Conservation (phyloP, 30 jellyfish, hydroid and myxozoan species). For the Thelohanellus kitauei region DNA sequence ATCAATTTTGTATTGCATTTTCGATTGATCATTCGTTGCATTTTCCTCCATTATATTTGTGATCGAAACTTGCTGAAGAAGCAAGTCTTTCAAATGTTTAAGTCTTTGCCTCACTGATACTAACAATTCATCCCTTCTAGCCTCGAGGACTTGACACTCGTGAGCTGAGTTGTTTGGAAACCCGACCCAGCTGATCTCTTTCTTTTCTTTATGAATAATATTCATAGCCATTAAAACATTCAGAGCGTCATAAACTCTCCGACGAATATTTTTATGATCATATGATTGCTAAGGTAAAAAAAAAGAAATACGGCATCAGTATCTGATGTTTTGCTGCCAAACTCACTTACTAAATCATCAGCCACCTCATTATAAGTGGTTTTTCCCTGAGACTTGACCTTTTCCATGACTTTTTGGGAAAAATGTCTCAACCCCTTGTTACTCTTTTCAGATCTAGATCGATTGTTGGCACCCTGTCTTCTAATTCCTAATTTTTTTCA, state of each 20-base stretch:
- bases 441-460: constrained; percentile 49
- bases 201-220: constrained; percentile 63
- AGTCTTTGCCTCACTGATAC: too few species aligned
- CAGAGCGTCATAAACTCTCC: constrained; percentile 93
- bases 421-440: constrained; percentile 92
- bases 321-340: constrained; percentile 36
- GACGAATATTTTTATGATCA: constrained; percentile 66
- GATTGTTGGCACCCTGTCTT: too few species aligned
- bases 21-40: too few species aligned
- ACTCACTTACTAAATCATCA: constrained; percentile 82
- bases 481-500: too few species aligned
- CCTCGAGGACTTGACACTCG: constrained; percentile 70
- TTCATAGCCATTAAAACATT: constrained; percentile 98
- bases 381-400: constrained; percentile 60
- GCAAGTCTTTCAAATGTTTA: too few species aligned
- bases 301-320: background rate
- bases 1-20: too few species aligned
- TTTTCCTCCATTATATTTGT: too few species aligned
- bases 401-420: constrained; percentile 93
- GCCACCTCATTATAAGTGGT: constrained; percentile 97
- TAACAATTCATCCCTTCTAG: too few species aligned
- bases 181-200: constrained; percentile 95
- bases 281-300: constrained; percentile 16
- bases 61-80: too few species aligned
- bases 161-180: constrained; percentile 94